Evolutionary conservation across 2,113 vertebrate genomes (phyloP), one percentile per base, ranked within the genome.

Genomic region (Phycodurus eques): DNA sequence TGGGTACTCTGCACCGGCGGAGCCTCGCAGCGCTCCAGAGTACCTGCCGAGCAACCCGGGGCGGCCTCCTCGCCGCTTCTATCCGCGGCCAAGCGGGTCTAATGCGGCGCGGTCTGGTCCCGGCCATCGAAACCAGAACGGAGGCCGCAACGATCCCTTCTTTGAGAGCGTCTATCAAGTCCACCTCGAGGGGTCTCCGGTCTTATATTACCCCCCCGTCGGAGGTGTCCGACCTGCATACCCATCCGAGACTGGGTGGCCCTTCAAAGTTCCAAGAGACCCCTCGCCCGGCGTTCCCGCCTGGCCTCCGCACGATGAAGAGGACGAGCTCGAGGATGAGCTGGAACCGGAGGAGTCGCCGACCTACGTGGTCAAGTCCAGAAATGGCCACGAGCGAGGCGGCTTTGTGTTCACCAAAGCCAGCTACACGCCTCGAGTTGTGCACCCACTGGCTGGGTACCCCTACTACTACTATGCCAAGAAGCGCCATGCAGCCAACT

Each of bases 121-220:
- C 54, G 13, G 22, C 43, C 46, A 57, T 22, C 2, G 0, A 43
- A 14, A 27, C 1, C 51, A 65, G 42, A 66, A 5, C 54, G 14
- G 19, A 66, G n/a, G 13, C 5, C 11, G 1, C 7, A 43, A n/a
- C 12, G 43, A 12, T 27, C 71, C 72, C 7, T 31, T 73, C 17
- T 82, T 53, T 47, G 77, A 83, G 33, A 33, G 74, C 0, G 7
- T 80, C 2, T 83, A 79, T 64, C 8, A 56, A 2, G 67, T 83
- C 68, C 67, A 56, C 17, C 54, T 33, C 11, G 2, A 5, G 0
- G 19, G 14, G 13, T 19, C 46, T 4, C 20, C 70, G 1, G 42
- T 59, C 19, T 43, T 13, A 17, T 51, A 14, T 13, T 35, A 43
- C 7, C 42, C 31, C 8, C 0, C 46, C 19, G 19, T 56, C 20